These are phyloP conservation scores for Melanotaenia duboulayi DNA, from an alignment of 2,113 vertebrate species.

Conservation along the genomic window DNA sequence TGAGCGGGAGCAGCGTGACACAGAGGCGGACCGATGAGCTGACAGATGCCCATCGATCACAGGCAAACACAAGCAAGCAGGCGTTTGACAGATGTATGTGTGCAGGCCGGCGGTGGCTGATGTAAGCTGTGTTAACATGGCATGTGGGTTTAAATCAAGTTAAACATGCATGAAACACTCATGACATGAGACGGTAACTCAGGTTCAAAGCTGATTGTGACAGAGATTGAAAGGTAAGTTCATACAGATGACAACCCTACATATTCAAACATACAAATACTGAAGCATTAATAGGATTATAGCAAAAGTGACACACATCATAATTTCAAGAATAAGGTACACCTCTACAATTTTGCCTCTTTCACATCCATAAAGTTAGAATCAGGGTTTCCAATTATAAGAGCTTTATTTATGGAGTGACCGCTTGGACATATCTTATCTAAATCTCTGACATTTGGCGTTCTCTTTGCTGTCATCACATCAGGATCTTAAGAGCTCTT, in stretches of 20 bases:
- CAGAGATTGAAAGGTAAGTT: no score
- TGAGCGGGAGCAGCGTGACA: conserved; percentile 23
- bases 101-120: not conserved
- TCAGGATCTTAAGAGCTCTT: not conserved
- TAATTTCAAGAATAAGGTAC: no score
- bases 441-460: not conserved
- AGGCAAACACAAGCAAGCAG: conserved; percentile 9
- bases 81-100: conserved; percentile 17
- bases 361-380: not conserved
- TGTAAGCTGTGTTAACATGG: not conserved
- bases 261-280: no score
- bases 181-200: no score
- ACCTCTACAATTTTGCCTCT: not conserved
- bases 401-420: not conserved
- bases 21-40: not conserved
- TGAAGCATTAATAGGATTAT: no score
- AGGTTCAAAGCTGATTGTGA: not conserved
- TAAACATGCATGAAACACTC: not conserved
- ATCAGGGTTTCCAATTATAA: not conserved
- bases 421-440: not conserved
- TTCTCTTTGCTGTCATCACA: not conserved
- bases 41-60: conserved; percentile 26
- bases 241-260: no score
- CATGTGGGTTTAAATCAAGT: not conserved
- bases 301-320: no score